Evolutionary conservation across 2,888 invertebrate genomes (phyloP).

Genomic region (Sesamia inferens): DNA sequence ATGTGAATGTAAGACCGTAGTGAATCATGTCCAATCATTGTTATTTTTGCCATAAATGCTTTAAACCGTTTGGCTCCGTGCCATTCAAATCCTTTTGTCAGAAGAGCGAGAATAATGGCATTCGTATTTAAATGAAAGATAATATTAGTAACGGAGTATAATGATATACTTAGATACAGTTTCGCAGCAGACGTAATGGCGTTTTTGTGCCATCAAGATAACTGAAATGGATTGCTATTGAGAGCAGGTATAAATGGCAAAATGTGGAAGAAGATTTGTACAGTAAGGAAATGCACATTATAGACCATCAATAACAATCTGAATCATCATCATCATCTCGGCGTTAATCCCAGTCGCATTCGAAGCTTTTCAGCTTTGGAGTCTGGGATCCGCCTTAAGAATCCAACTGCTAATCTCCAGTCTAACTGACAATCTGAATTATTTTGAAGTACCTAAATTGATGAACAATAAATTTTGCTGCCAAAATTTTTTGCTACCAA

Average conservation of each 20-base stretch:
- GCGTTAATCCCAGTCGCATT: no score
- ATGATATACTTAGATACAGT: constrained; percentile 33
- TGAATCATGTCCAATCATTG: constrained; percentile 67
- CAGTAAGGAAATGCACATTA: not conserved
- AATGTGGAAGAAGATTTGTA: not conserved
- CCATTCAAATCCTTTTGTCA: constrained; percentile 59
- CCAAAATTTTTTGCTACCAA: no score
- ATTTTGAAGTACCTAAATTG: no score
- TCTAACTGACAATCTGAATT: no score
- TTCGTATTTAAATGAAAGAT: constrained; percentile 51
- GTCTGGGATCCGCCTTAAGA: no score
- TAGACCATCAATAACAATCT: not conserved
- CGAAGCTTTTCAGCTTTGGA: no score
- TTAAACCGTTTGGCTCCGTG: constrained; percentile 57
- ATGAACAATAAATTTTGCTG: not conserved
- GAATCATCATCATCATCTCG: no score
- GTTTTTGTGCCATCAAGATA: constrained; percentile 47
- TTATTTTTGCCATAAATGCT: constrained; percentile 63
- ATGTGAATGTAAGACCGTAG: constrained; percentile 25
- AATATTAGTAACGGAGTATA: constrained; percentile 51
- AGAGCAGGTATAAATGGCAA: constrained; percentile 15
- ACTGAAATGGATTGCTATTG: constrained; percentile 42
- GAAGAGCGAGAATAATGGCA: constrained; percentile 43
- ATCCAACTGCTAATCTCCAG: not conserved
- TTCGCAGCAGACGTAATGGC: constrained; percentile 46